phyloP scores from a whole-genome alignment of 2,888 invertebrate species.

The Sialis fuliginosa region DNA sequence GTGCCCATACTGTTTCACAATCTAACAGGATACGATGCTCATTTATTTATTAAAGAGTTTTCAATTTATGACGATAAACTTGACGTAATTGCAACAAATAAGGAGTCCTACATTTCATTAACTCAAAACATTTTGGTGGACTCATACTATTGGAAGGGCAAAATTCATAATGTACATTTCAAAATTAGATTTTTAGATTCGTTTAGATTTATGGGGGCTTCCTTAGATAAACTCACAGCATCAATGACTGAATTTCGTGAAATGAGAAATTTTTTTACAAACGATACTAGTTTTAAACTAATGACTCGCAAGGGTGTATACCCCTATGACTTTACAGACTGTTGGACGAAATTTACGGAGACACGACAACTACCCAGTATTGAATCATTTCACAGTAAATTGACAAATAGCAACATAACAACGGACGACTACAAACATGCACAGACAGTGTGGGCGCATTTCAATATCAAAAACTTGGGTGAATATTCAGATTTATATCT shows the following conservation, averaged over 20 bases:
- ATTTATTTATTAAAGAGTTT: too few species aligned
- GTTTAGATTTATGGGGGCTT: conserved; percentile 15
- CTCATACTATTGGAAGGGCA: too few species aligned
- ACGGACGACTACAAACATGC: conserved; percentile 18
- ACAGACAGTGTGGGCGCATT: conserved; percentile 15
- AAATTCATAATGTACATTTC: background rate
- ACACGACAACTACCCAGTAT: conserved; percentile 11
- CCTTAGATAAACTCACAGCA: conserved; percentile 14
- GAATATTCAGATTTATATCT: conserved; percentile 20
- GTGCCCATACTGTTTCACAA: too few species aligned
- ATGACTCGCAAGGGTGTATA: conserved; percentile 16
- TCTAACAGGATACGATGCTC: too few species aligned
- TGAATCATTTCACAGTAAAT: conserved; percentile 12
- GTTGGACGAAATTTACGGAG: conserved; percentile 12
- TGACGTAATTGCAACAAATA: too few species aligned
- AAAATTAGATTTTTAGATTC: conserved; percentile 13
- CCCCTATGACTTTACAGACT: conserved; percentile 17
- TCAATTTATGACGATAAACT: too few species aligned
- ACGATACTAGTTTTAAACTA: conserved; percentile 7
- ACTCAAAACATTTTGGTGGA: conserved; percentile 9
- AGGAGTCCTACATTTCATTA: conserved; percentile 12
- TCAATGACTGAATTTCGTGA: conserved; percentile 8
- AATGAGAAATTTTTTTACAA: conserved; percentile 4
- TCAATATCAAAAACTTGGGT: conserved; percentile 15
- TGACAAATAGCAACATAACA: conserved; percentile 11